Evolutionary conservation across 2,888 invertebrate genomes (phyloP).

Genomic region (Slavum lentiscoides): DNA sequence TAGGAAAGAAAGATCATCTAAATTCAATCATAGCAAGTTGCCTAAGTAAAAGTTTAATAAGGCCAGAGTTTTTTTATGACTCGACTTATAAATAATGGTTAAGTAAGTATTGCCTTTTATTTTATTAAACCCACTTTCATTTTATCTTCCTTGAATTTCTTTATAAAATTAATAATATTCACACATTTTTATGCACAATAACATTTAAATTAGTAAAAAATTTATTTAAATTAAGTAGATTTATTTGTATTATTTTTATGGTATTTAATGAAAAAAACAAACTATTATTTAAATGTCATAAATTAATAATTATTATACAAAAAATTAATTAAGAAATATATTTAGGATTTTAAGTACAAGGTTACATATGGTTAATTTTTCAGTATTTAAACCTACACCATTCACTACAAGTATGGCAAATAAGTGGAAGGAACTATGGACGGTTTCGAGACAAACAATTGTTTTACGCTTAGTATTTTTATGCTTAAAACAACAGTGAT

Average conservation of each 20-base stretch:
- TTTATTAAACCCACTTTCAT: neutral
- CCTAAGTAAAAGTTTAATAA: slow-evolving; percentile 34
- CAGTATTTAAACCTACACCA: slow-evolving; percentile 34
- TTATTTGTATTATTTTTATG: neutral
- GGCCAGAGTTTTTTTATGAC: neutral
- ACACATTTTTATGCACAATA: no score
- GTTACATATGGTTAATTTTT: slow-evolving; percentile 39
- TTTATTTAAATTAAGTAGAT: neutral
- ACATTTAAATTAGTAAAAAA: neutral
- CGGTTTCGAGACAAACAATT: slow-evolving; percentile 26
- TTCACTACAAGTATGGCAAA: slow-evolving; percentile 34
- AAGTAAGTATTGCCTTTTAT: slow-evolving; percentile 21
- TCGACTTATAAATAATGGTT: slow-evolving; percentile 18
- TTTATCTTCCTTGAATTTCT: neutral
- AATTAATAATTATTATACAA: no score
- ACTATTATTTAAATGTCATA: no score
- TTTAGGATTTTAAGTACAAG: neutral
- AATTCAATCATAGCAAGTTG: slow-evolving; percentile 43
- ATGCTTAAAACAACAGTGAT: slow-evolving; percentile 40
- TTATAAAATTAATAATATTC: neutral
- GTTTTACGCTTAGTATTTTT: slow-evolving; percentile 33
- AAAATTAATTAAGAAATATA: no score
- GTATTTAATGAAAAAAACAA: neutral
- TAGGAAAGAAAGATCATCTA: slow-evolving; percentile 43
- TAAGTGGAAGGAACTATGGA: slow-evolving; percentile 24